These are phyloP conservation scores for Cynodonichthys magdalenae DNA, from an alignment of 2,797 vertebrate species.

Conservation along the genomic window DNA sequence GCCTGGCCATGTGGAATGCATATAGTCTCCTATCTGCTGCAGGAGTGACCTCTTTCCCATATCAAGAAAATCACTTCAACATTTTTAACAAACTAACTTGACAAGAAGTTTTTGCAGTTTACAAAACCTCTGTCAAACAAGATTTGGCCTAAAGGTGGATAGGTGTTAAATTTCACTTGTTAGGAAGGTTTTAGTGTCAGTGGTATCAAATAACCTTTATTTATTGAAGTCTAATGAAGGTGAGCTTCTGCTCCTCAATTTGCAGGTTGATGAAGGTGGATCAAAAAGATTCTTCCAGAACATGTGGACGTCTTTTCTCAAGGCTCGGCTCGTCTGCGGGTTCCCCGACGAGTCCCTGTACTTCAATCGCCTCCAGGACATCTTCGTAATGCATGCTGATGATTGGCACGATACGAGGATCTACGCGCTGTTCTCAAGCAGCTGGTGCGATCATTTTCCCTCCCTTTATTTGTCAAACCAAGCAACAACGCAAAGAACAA, in stretches of 20 bases:
- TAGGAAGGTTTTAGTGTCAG: background rate
- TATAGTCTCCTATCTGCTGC: background rate
- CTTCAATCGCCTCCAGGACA: constrained; percentile 81
- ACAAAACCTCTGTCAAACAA: background rate
- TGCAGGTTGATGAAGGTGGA: constrained; percentile 81
- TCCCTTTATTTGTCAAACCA: constrained; percentile 29
- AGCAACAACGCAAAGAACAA: background rate
- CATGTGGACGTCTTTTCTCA: constrained; percentile 83
- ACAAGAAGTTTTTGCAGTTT: constrained; percentile 2
- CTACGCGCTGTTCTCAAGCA: constrained; percentile 83
- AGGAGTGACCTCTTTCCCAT: background rate
- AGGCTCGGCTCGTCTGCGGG: constrained; percentile 83
- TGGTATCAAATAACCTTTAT: constrained; percentile 16
- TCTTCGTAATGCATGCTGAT: constrained; percentile 67
- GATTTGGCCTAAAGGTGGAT: constrained; percentile 1
- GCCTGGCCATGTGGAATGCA: background rate
- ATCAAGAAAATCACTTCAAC: background rate
- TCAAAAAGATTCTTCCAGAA: constrained; percentile 79
- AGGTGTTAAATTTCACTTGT: background rate
- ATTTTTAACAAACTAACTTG: background rate
- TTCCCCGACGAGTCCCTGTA: constrained; percentile 77
- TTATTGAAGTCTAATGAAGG: background rate
- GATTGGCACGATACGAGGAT: constrained; percentile 73
- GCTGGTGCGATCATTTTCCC: constrained; percentile 73
- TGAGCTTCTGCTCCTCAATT: constrained; percentile 12